phyloP scores from a whole-genome alignment of 2,888 invertebrate genomes.

The Rhagophthalmus giganteus region DNA sequence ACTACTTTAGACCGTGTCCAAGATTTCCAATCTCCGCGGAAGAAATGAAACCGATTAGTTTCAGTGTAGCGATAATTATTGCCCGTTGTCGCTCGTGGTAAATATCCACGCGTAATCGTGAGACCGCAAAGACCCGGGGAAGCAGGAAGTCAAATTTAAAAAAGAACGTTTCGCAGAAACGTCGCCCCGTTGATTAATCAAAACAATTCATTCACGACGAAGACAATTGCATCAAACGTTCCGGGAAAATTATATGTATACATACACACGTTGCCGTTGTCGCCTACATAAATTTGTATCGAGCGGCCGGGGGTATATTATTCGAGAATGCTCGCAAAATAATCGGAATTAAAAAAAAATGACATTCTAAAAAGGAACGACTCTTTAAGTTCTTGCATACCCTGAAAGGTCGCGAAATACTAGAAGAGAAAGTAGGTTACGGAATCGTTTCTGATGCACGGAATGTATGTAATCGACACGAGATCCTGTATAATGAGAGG shows the following conservation, averaged over 20 bases:
- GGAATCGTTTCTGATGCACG: slow-evolving; percentile 30
- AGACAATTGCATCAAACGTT: slow-evolving; percentile 19
- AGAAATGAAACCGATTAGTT: no score
- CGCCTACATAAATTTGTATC: slow-evolving; percentile 4
- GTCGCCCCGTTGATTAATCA: slow-evolving; percentile 7
- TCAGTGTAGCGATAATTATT: no score
- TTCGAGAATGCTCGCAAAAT: neutral
- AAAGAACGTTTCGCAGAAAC: slow-evolving; percentile 8
- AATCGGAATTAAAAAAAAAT: neutral
- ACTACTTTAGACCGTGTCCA: no score
- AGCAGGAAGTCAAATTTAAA: slow-evolving; percentile 10
- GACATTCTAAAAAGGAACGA: slow-evolving; percentile 4
- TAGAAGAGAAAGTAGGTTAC: slow-evolving; percentile 37
- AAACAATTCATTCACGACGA: slow-evolving; percentile 16
- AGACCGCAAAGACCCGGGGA: slow-evolving; percentile 10
- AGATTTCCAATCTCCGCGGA: no score
- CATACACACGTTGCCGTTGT: neutral
- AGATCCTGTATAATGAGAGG: slow-evolving; percentile 24
- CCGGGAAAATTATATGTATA: slow-evolving; percentile 14
- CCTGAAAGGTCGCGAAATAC: slow-evolving; percentile 34
- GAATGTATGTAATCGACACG: slow-evolving; percentile 19
- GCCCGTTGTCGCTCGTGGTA: no score
- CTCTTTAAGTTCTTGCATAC: slow-evolving; percentile 5
- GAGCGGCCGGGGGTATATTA: neutral
- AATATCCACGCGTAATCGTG: slow-evolving; percentile 9